phyloP scores from a whole-genome alignment of 2,797 vertebrate genomes.

The Trematomus bernacchii region DNA sequence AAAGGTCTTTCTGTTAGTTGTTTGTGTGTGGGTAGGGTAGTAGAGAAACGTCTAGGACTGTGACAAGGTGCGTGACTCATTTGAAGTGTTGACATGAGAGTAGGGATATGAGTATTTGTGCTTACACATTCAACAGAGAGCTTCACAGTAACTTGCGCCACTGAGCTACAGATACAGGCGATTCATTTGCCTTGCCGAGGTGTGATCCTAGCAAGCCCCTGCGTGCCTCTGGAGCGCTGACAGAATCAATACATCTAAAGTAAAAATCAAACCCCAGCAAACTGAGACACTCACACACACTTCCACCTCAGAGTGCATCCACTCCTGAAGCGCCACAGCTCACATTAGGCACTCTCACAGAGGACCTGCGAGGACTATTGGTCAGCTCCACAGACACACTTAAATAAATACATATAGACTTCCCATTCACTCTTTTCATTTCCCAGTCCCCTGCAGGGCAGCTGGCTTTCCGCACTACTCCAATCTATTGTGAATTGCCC shows the following conservation, averaged over 20 bases:
- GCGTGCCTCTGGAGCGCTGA: conserved; percentile 68
- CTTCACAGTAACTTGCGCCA: conserved; percentile 26
- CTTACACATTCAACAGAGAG: conserved; percentile 1
- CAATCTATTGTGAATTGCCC: conserved; percentile 74
- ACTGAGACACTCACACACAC: conserved; percentile 62
- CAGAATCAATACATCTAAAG: conserved; percentile 83
- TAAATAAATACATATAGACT: conserved; percentile 19
- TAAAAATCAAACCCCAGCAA: conserved; percentile 77
- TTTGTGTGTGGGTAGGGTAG: not conserved
- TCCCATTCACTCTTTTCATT: conserved; percentile 32
- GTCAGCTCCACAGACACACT: conserved; percentile 31
- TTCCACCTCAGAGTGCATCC: conserved; percentile 58
- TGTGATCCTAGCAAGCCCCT: conserved; percentile 60
- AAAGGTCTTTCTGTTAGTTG: not conserved
- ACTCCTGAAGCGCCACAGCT: conserved; percentile 14
- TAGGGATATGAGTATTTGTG: not conserved
- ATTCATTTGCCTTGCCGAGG: conserved; percentile 74
- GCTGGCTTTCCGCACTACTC: conserved; percentile 56
- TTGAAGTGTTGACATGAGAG: conserved; percentile 2
- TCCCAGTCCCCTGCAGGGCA: conserved; percentile 44
- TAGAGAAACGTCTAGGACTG: not conserved
- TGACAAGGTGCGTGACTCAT: not conserved
- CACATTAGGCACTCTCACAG: conserved; percentile 39
- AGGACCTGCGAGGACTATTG: conserved; percentile 42
- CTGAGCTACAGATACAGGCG: conserved; percentile 56